Evolutionary conservation across 1,140 invertebrate species (phyloP), one percentile per base, ranked within the genome.

Genomic region (Lutraria rhynchaena): DNA sequence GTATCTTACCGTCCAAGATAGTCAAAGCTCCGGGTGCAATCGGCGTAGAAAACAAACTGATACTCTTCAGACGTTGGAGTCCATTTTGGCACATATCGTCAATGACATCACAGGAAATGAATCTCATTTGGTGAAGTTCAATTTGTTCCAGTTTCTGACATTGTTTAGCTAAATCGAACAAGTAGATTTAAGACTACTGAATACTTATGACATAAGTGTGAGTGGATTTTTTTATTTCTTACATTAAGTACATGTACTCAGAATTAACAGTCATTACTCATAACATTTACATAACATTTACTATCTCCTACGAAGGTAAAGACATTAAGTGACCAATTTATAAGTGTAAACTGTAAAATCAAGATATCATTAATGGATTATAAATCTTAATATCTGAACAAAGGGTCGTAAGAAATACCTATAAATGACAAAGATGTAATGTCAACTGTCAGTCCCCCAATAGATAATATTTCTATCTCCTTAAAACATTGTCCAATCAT

Each of bases 401-500:
- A n/a, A n/a, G 9, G 44, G 19, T 19, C 9, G n/a, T 17, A 60
- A 31, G 27, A 60, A 24, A 57, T 27, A 81, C 78, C 78, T n/a
- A 81, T 51, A 35, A 61, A 71, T 4, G 49, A 22, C 22, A 81
- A 37, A 0, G 55, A 35, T 29, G 53, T 49, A 11, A 73, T 17
- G 22, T 81, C 67, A 1, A 81, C 58, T 5, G 58, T 35, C 17
- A 27, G 22, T 17, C 78, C 78, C 3, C 78, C 78, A 1, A 81
- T 13, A 1, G 5, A 57, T 4, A 81, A n/a, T 27, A 19, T 27
- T 37, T 37, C 3, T 3, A 81, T 31, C 37, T 81, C 78, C 22
- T 55, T 22, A 35, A 81, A 71, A 41, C 67, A 81, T 49, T 81
- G 53, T 11, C 78, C 78, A 49, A 81, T 58, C 78, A 81, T 27